A percentile compares a stretch with the other conserved stretches of the same genome.
These are phyloP conservation scores for Pogonophryne albipinna DNA, from an alignment of 2,797 vertebrate genomes.

Conservation along the genomic window DNA sequence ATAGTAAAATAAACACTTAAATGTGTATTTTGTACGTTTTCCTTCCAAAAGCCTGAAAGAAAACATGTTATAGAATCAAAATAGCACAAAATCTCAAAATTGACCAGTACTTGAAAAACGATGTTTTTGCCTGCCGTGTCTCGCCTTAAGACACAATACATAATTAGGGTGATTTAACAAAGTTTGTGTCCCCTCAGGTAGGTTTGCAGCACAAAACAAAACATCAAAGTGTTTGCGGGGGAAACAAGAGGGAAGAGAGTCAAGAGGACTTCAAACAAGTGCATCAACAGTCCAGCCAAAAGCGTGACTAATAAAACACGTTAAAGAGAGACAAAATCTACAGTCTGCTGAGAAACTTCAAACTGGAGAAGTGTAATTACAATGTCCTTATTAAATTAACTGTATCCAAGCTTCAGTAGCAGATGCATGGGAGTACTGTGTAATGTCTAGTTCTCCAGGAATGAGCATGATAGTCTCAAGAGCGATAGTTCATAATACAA, in stretches of 20 bases:
- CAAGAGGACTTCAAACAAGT: not conserved
- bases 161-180: constrained; percentile 18
- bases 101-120: too few species aligned
- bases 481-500: not conserved
- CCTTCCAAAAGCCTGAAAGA: too few species aligned
- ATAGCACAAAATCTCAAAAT: too few species aligned
- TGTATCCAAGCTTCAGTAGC: not conserved
- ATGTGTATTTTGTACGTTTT: too few species aligned
- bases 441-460: not conserved
- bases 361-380: not conserved
- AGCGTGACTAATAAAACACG: not conserved
- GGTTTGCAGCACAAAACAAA: not conserved
- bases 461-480: not conserved
- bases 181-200: constrained; percentile 19
- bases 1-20: too few species aligned
- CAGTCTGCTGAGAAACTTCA: not conserved
- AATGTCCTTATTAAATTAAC: not conserved
- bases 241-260: constrained; percentile 6
- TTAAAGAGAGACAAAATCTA: not conserved
- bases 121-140: too few species aligned
- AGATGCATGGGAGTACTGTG: not conserved
- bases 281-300: constrained; percentile 11
- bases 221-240: constrained; percentile 3
- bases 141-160: not conserved
- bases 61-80: too few species aligned